Evolutionary conservation across 2,888 invertebrate species (phyloP).

Genomic region (Allygus modestus): DNA sequence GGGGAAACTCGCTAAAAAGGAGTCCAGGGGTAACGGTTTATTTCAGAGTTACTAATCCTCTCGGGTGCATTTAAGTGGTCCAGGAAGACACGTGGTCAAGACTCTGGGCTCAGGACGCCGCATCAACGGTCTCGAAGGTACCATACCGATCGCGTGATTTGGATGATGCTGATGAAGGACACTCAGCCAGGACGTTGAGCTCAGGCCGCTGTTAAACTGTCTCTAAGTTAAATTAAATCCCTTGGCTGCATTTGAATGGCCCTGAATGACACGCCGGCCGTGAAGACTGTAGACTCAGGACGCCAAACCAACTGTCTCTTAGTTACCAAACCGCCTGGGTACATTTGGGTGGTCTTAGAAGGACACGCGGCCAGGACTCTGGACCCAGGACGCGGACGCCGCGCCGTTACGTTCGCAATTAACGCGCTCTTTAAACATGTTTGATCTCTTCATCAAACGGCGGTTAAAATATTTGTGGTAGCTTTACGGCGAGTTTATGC

Average conservation of each 20-base stretch:
- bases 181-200: too few relatives aligned
- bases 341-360: not conserved
- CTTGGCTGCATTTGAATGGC: too few relatives aligned
- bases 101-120: not conserved
- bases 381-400: not conserved
- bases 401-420: slow-evolving; percentile 26
- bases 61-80: not conserved
- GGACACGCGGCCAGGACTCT: not conserved
- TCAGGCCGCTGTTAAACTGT: too few relatives aligned
- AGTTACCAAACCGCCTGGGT: not conserved
- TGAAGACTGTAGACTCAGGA: too few relatives aligned
- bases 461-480: slow-evolving; percentile 52
- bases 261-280: too few relatives aligned
- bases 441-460: slow-evolving; percentile 54
- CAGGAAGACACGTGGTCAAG: not conserved
- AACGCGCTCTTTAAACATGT: slow-evolving; percentile 47
- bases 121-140: too few relatives aligned
- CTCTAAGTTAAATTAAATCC: too few relatives aligned
- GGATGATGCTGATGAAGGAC: too few relatives aligned
- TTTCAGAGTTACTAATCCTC: not conserved
- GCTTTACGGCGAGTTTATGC: slow-evolving; percentile 51
- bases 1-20: too few relatives aligned
- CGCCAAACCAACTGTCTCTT: too few relatives aligned
- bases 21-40: too few relatives aligned
- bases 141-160: too few relatives aligned